Evolutionary conservation across 1,140 invertebrate species (phyloP).

Genomic region (Brachionus plicatilis): DNA sequence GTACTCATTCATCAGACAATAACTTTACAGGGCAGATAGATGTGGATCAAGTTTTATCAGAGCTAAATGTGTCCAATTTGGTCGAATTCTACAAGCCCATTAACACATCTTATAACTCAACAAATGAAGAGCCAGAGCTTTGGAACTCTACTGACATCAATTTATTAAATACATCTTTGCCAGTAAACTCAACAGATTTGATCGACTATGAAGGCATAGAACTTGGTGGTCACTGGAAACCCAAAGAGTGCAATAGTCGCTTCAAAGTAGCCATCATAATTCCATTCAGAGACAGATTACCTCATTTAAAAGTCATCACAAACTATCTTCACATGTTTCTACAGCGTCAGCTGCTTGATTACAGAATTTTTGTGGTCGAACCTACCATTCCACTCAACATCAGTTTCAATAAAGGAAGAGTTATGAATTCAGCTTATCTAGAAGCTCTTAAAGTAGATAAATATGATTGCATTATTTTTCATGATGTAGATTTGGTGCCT

Average conservation of each 20-base stretch:
- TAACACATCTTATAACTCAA: not conserved
- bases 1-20: not conserved
- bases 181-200: not conserved
- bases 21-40: not conserved
- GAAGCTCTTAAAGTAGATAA: slow-evolving; percentile 23
- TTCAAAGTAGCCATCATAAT: slow-evolving; percentile 50
- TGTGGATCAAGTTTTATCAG: not conserved
- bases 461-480: slow-evolving; percentile 43
- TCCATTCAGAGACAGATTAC: slow-evolving; percentile 53
- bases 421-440: slow-evolving; percentile 36
- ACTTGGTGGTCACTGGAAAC: slow-evolving; percentile 44
- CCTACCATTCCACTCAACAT: slow-evolving; percentile 37
- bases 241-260: slow-evolving; percentile 44
- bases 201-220: not conserved
- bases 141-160: not conserved
- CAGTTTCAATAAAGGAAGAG: slow-evolving; percentile 28
- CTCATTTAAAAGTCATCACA: slow-evolving; percentile 50
- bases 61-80: not conserved
- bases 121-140: not conserved
- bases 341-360: slow-evolving; percentile 48
- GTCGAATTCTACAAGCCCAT: not conserved
- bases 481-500: slow-evolving; percentile 43
- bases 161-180: not conserved
- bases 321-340: slow-evolving; percentile 50
- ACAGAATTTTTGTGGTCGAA: slow-evolving; percentile 52